A percentile compares a stretch with the other conserved stretches of the same genome.
phyloP scores from a whole-genome alignment of 2,888 invertebrate genomes.

The Dryobotodes eremita region DNA sequence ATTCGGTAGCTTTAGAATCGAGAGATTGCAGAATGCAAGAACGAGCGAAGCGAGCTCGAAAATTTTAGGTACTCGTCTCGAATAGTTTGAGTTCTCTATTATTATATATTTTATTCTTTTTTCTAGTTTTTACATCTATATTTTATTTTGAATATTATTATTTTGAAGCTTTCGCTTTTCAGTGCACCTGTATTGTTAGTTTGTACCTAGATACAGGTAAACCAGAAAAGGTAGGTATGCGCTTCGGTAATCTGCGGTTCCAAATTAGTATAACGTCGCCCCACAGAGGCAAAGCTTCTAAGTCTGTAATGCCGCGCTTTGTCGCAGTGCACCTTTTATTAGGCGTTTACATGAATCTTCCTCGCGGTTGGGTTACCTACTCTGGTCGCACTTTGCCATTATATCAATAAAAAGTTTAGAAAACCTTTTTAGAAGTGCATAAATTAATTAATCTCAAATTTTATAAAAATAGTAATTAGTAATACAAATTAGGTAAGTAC shows the following conservation, averaged over 20 bases:
- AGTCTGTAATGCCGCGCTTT: no score
- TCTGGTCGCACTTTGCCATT: not conserved
- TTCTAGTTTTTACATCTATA: not conserved
- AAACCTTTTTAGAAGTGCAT: not conserved
- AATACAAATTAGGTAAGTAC: not conserved
- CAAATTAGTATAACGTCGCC: not conserved
- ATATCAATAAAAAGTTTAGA: not conserved
- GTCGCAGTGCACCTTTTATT: not conserved
- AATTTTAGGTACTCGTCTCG: no score
- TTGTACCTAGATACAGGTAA: not conserved
- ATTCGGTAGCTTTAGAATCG: no score
- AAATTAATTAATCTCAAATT: not conserved
- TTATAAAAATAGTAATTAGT: not conserved
- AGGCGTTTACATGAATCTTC: not conserved
- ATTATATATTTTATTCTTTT: no score
- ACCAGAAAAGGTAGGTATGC: not conserved
- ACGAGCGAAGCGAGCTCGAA: no score
- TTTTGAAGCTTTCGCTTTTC: no score
- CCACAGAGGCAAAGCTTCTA: not conserved
- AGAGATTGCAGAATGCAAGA: no score
- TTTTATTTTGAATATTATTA: no score
- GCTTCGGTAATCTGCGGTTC: not conserved
- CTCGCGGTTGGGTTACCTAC: not conserved
- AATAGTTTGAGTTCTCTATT: no score
- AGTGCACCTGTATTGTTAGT: constrained; percentile 33